These are phyloP conservation scores for Idaea biselata DNA, from an alignment of 2,888 invertebrate genomes.

Conservation along the genomic window DNA sequence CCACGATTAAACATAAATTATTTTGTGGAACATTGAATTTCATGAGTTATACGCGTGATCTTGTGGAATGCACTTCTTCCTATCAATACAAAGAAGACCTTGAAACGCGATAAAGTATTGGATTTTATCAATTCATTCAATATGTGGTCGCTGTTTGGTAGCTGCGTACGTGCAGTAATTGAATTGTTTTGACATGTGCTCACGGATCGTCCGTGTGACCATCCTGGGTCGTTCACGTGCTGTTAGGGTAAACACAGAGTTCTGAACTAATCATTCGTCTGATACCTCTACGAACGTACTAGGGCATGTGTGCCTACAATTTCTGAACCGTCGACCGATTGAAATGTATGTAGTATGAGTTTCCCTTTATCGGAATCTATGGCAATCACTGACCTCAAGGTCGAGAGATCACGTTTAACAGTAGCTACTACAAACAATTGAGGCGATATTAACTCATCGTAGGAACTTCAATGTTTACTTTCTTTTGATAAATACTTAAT, in stretches of 20 bases:
- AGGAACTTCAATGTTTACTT: not conserved
- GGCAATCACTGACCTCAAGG: slow-evolving; percentile 45
- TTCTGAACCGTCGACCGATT: not conserved
- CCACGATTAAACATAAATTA: not conserved
- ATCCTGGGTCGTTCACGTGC: slow-evolving; percentile 42
- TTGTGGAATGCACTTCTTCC: not conserved
- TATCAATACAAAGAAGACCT: not conserved
- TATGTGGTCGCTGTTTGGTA: slow-evolving; percentile 24
- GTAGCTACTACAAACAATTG: slow-evolving; percentile 22
- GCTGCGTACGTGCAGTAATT: slow-evolving; percentile 35
- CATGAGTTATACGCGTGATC: not conserved
- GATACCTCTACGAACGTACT: not conserved
- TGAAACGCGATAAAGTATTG: not conserved
- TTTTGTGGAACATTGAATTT: not conserved
- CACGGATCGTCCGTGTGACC: slow-evolving; percentile 41
- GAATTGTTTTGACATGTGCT: slow-evolving; percentile 45
- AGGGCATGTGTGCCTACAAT: too few species aligned
- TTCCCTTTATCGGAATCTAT: slow-evolving; percentile 36
- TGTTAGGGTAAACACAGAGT: slow-evolving; percentile 9
- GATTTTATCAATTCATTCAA: slow-evolving; percentile 22
- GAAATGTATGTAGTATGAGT: not conserved
- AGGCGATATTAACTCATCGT: slow-evolving; percentile 9
- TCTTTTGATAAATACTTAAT: not conserved
- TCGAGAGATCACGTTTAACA: slow-evolving; percentile 46
- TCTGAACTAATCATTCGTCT: not conserved